Base-by-base conservation (phyloP, 2,797 vertebrate genomes). In the Rhinogobio ventralis region DNA sequence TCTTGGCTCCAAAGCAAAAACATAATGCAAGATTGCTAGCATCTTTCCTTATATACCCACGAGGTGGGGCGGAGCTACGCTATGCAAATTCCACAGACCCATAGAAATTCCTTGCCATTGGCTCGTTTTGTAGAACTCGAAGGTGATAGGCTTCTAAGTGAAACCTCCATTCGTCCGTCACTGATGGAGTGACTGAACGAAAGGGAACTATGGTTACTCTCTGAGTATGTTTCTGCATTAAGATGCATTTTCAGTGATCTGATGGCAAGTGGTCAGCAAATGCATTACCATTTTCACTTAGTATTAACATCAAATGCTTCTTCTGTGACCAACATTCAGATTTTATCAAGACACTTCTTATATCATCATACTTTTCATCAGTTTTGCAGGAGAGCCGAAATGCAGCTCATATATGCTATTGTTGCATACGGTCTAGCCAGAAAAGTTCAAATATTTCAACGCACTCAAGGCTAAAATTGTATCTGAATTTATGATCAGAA, bases 331-430 rank as follows among this genome's bases (percentile, higher is more conserved):
- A 76, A 33, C 19, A 1, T 39, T 57, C 73, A 55, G 13, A 55
- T 76, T 60, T 76, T 33, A 57, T 60, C 20, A 39, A 25, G 42
- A 25, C 69, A 42, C 42, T 71, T 77, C 23, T 76, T 25, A 25
- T n/a, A 76, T 57, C 10, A 76, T n/a, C 30, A 60, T 14, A 60
- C 20, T 60, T 33, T 60, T 2, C 33, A 42, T 39, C 33, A 60
- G 23, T 76, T 42, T 71, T 0, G 14, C 8, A 4, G 42, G n/a
- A 25, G 33, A 23, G 7, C 33, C 2, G 1, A 28, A 25, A 19
- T 60, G 23, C 13, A 60, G 30, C 0, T 0, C 51, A 39, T 0
- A 4, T 39, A 39, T 39, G n/a, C 20, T 25, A 36, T 13, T 53
- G 74, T 55, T 68, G 33, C 36, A 42, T n/a, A 42, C 5, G 2